phyloP scores from a whole-genome alignment of 2,888 invertebrate species.

The Seira ritae region DNA sequence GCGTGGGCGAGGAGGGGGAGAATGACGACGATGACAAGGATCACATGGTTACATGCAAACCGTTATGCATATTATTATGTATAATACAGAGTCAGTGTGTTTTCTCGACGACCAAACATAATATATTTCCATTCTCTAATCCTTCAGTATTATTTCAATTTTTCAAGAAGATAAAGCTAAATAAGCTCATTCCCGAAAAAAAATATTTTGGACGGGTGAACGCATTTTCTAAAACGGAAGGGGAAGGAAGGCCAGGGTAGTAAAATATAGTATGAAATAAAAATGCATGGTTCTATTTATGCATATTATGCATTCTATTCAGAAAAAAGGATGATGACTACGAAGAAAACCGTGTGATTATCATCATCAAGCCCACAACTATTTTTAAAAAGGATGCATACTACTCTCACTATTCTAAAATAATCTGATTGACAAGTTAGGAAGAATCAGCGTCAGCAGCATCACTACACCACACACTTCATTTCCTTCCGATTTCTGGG shows the following conservation, averaged over 20 bases:
- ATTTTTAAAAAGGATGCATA: not conserved
- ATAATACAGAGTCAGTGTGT: not conserved
- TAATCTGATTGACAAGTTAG: not conserved
- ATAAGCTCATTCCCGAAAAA: too few relatives aligned
- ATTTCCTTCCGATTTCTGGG: not conserved
- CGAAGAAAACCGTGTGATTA: not conserved
- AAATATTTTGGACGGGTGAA: not conserved
- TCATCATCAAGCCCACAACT: not conserved
- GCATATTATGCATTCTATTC: too few relatives aligned
- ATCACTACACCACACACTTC: not conserved
- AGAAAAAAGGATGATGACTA: not conserved
- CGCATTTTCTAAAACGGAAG: not conserved
- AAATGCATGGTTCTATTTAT: not conserved
- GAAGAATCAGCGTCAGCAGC: not conserved
- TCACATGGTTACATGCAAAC: slow-evolving; percentile 44
- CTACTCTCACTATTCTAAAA: not conserved
- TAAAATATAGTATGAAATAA: not conserved
- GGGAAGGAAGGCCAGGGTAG: not conserved
- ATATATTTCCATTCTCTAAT: not conserved
- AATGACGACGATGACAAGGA: slow-evolving; percentile 36
- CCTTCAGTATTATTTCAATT: not conserved
- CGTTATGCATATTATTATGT: not conserved
- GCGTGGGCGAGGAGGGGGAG: slow-evolving; percentile 32
- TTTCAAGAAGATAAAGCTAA: too few relatives aligned
- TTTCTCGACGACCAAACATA: not conserved